Conservation (phyloP, 1,140 invertebrate species). For the Aphaenogaster floridana region DNA sequence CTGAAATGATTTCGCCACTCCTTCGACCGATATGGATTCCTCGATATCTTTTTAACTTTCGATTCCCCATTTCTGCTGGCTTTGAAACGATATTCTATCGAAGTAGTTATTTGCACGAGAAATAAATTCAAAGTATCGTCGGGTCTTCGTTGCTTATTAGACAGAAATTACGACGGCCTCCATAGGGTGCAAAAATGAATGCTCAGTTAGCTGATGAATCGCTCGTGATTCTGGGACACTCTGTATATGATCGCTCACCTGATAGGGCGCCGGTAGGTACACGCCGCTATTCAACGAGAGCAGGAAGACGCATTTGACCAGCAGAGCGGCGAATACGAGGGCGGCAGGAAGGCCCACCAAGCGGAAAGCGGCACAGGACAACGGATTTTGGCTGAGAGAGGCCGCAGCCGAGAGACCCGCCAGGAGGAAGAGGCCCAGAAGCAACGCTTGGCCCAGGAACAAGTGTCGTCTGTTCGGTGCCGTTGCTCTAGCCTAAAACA, state of each 20-base stretch:
- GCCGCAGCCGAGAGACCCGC: conserved; percentile 93
- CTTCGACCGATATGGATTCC: neutral
- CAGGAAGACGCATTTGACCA: conserved; percentile 98
- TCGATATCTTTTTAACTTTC: conserved; percentile 12
- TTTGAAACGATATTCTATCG: neutral
- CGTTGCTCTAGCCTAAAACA: conserved; percentile 90
- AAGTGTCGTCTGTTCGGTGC: conserved; percentile 94
- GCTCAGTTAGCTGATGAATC: neutral
- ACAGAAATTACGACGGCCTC: neutral
- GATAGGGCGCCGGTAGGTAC: conserved; percentile 97
- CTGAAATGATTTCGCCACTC: neutral
- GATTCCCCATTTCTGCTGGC: neutral
- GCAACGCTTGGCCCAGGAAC: conserved; percentile 96
- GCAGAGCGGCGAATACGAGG: conserved; percentile 95
- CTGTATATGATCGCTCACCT: conserved; percentile 84
- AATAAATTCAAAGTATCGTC: neutral
- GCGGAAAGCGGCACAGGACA: conserved; percentile 94
- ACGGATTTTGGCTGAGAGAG: conserved; percentile 92
- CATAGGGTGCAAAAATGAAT: neutral
- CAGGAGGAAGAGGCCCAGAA: conserved; percentile 94
- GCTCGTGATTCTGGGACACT: neutral
- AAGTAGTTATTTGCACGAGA: neutral
- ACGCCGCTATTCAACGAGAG: conserved; percentile 96
- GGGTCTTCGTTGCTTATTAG: neutral
- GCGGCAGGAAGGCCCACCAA: conserved; percentile 95